Evolutionary conservation across 2,797 vertebrate species (phyloP), one percentile per base, ranked within the genome.

Genomic region (Falco peregrinus): DNA sequence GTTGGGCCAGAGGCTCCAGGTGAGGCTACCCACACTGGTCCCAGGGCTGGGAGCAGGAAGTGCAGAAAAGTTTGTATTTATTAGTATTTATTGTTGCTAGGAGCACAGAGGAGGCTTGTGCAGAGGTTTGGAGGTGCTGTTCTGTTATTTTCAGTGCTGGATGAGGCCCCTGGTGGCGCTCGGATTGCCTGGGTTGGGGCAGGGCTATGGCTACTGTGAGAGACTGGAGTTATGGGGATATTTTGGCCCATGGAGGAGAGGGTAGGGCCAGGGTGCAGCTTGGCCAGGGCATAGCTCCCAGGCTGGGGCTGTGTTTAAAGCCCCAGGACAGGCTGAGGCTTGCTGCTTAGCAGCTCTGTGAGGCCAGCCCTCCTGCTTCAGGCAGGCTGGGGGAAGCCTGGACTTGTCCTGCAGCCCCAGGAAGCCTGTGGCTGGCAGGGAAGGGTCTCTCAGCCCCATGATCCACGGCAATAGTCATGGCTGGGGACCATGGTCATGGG

Each of bases 11-110:
- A 57, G 64, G 43, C 81, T 93, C 48, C 11, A 18, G 9, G 41
- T 77, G 48, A 86, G 70, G 71, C 74, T 56, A 37, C 16, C 61
- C 35, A 31, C 6, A 26, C 87, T 76, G 35, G 53, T 50, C 54
- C 37, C 0, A 0, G 28, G 15, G 19, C 4, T 33, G 13, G 47
- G 41, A 73, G 71, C 31, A 50, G 65, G 11, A 60, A 71, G 51
- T 24, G 57, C 5, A 5, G 33, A 69, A 79, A 39, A 64, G 45
- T 83, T 77, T 77, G 73, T 97, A 97, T 97, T 95, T 89, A 90
- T 97, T 95, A 54, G 80, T 96, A 96, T 96, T 96, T 96, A 95
- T 97, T 97, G 87, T 81, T 86, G 43, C 41, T 65, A 85, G 48
- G 70, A 85, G 71, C 1, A 0, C 59, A 33, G 91, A 79, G 56